Evolutionary conservation across 2,888 invertebrate species (phyloP), one percentile per base, ranked within the genome.

Genomic region (Bruchidius siliquastri): DNA sequence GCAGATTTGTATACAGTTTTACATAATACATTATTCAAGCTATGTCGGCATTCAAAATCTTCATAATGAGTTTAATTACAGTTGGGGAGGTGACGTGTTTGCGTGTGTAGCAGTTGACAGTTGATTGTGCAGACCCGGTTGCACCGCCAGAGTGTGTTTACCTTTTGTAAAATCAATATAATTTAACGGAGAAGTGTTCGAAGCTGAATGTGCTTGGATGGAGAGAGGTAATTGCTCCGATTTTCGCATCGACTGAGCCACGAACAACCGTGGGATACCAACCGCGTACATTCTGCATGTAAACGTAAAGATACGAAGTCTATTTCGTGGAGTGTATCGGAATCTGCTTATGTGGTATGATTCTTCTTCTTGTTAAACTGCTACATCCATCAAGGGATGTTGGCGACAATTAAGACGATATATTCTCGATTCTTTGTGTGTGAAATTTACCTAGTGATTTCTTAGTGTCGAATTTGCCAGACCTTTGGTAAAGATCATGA

Each of bases 31-130:
- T 76, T 76, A 77, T 76, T 76, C 75, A 74, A 74, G 26, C 73
- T 75, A 71, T 77, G 74, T 77, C 75, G 72, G 75, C 76, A 75
- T 76, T 75, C 72, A 71, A 71, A 76, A 76, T 76, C 74, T 32
- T 20, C 49, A 66, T 75, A 76, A 74, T 73, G 72, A 76, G 72
- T 77, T 74, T 73, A 74, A 76, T 75, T 75, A 74, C 22, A 68
- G 68, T 6, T 21, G 68, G 13, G 18, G 10, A 68, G 68, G 22
- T 13, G 68, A 68, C 4, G 22, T 68, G 74, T 72, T 76, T 74
- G 76, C 76, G 75, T 76, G 75, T 75, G 76, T 21, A 21, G 22
- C 71, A 70, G 74, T 75, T 75, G 76, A 75, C 75, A 75, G 75
- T 75, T 75, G 69, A 75, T 70, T 76, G 49, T 74, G 74, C 73